Conservation (phyloP, 1,140 invertebrate species). For the Pseudomyrmex pallidus region DNA sequence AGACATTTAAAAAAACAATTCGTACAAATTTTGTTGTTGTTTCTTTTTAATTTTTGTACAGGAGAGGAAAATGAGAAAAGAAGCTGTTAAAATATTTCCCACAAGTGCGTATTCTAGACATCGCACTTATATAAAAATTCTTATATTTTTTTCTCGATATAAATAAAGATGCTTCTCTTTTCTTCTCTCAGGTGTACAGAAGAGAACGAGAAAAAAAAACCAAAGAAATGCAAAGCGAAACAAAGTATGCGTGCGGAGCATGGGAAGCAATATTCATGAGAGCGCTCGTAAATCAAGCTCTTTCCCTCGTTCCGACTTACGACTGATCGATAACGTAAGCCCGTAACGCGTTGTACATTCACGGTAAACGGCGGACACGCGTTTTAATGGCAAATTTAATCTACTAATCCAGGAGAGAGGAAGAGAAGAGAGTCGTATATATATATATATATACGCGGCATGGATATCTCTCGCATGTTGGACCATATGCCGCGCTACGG, state of each 20-base stretch:
- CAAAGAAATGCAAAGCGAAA: not conserved
- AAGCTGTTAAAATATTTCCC: too few species aligned
- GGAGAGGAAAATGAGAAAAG: not conserved
- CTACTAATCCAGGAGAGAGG: not conserved
- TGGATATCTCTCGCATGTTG: slow-evolving; percentile 60
- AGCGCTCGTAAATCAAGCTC: slow-evolving; percentile 52
- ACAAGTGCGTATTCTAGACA: too few species aligned
- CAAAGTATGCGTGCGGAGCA: not conserved
- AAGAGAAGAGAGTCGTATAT: slow-evolving; percentile 38
- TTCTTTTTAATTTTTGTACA: not conserved
- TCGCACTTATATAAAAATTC: not conserved
- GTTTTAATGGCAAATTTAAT: slow-evolving; percentile 55
- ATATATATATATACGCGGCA: not conserved
- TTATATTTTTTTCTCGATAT: not conserved
- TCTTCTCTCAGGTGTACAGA: not conserved
- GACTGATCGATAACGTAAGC: slow-evolving; percentile 48
- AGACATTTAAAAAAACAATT: too few species aligned
- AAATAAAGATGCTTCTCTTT: not conserved
- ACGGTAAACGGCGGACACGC: slow-evolving; percentile 46
- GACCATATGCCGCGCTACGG: slow-evolving; percentile 70
- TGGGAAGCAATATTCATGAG: slow-evolving; percentile 44
- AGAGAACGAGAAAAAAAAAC: not conserved
- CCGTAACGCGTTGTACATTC: slow-evolving; percentile 22
- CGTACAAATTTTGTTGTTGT: too few species aligned
- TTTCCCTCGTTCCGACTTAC: slow-evolving; percentile 32